Evolutionary conservation across 1,140 invertebrate genomes (phyloP), one percentile per base, ranked within the genome.

Genomic region (Pogonomyrmex barbatus): DNA sequence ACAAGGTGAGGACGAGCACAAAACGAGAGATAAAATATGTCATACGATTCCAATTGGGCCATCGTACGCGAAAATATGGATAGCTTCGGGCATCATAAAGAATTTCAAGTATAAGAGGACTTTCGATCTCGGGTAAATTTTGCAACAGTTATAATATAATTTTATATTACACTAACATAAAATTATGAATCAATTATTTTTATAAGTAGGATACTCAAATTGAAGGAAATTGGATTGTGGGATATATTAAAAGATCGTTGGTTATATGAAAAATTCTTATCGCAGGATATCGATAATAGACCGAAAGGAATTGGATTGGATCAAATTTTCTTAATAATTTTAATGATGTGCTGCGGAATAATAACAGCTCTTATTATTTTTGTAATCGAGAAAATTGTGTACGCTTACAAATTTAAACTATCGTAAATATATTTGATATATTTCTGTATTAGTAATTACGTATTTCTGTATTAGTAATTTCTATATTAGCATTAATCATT

Each of bases 211-310:
- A 88, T 92, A 54, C 33, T 92, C 6, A 91, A 82, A 77, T 63
- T 92, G 17, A 42, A 56, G 9, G 92, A 92, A 89, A n/a, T 77
- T 30, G 92, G 92, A 52, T 6, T 92, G 8, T 65, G 89, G 12
- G 33, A 88, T 14, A 24, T 0, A 0, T 42, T 91, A 9, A 86
- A 65, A 78, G 33, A 82, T 17, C 82, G 77, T 36, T 92, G 91
- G 91, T 10, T 92, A 0, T 17, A 39, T 8, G 45, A 47, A 60
- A 82, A 65, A 54, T 10, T 33, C 0, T 0, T 10, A 79, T 0
- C 14, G 24, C 0, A 24, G 24, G 24, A 82, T 4, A 63, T 58
- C 0, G 14, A 62, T 6, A 1, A 24, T 24, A 24, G 24, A 24
- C 24, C 24, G 24, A 24, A 24, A 24, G 24, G 24, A 24, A 24